A percentile compares a stretch with the other conserved stretches of the same genome.
phyloP scores from a whole-genome alignment of 2,797 vertebrate genomes.

The Danio jaintianensis region DNA sequence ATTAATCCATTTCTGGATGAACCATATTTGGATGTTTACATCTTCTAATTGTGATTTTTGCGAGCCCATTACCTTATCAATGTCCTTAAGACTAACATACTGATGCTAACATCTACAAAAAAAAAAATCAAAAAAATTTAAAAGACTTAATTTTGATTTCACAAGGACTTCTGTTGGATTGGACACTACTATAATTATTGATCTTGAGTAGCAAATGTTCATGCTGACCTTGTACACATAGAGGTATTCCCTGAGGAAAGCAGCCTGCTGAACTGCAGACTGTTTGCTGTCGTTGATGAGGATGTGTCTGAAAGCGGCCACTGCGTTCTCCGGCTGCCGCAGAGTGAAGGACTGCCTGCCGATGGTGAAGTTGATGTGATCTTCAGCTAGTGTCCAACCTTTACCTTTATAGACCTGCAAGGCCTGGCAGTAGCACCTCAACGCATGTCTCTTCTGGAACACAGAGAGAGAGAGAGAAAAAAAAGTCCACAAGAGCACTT shows the following conservation, averaged over 20 bases:
- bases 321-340: constrained; percentile 88
- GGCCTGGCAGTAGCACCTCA: constrained; percentile 97
- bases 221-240: constrained; percentile 91
- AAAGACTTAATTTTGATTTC: no score
- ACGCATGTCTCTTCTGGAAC: constrained; percentile 89
- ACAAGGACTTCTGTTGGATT: no score
- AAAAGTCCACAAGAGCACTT: no score
- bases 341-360: constrained; percentile 96
- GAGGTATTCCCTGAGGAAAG: constrained; percentile 96
- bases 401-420: constrained; percentile 98
- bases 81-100: no score
- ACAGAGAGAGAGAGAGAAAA: not conserved
- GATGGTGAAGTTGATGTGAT: constrained; percentile 98
- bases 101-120: no score
- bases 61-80: no score
- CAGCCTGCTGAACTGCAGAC: constrained; percentile 90
- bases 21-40: no score
- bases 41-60: no score
- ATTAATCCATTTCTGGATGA: no score
- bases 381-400: constrained; percentile 96
- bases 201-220: not conserved
- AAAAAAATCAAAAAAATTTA: no score
- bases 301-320: constrained; percentile 93
- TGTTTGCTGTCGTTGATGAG: constrained; percentile 95
- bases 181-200: no score